These are phyloP conservation scores for Butastur rufipennis DNA, from an alignment of 2,113 vertebrate species.

Conservation along the genomic window DNA sequence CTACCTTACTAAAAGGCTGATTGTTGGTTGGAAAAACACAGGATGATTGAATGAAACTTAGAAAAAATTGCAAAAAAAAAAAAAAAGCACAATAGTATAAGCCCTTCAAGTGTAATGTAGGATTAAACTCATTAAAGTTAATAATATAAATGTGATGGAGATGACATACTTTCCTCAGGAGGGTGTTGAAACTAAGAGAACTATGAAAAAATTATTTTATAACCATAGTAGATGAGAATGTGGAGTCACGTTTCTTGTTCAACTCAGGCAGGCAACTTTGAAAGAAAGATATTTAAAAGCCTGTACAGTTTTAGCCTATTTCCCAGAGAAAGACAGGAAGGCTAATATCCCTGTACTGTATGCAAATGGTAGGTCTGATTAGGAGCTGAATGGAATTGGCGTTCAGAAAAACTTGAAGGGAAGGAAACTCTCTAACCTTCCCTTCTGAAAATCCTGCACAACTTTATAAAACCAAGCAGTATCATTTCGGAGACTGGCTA, in stretches of 20 bases:
- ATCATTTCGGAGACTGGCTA: not conserved
- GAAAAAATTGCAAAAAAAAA: not conserved
- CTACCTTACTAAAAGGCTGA: not conserved
- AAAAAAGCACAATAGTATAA: not conserved
- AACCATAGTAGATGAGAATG: not conserved
- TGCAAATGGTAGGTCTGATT: not conserved
- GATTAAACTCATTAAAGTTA: not conserved
- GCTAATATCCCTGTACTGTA: not conserved
- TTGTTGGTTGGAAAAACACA: not conserved
- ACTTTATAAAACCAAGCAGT: slow-evolving; percentile 36
- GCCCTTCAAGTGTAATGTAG: not conserved
- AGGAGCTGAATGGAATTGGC: not conserved
- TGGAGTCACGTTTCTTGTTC: not conserved
- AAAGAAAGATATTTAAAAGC: not conserved
- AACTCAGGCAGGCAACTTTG: not conserved
- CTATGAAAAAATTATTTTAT: slow-evolving; percentile 39
- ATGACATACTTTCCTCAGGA: not conserved
- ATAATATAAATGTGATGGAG: not conserved
- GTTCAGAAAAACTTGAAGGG: slow-evolving; percentile 31
- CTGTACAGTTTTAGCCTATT: not conserved
- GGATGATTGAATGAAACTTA: not conserved
- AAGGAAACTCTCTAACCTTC: slow-evolving; percentile 31
- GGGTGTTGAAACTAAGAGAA: slow-evolving; percentile 18
- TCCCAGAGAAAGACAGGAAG: not conserved
- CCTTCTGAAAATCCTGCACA: slow-evolving; percentile 10